Percentiles rank a stretch among this genome's conserved stretches.
Evolutionary conservation across 2,113 vertebrate genomes (phyloP).

Genomic region (Microcebus tavaratra): DNA sequence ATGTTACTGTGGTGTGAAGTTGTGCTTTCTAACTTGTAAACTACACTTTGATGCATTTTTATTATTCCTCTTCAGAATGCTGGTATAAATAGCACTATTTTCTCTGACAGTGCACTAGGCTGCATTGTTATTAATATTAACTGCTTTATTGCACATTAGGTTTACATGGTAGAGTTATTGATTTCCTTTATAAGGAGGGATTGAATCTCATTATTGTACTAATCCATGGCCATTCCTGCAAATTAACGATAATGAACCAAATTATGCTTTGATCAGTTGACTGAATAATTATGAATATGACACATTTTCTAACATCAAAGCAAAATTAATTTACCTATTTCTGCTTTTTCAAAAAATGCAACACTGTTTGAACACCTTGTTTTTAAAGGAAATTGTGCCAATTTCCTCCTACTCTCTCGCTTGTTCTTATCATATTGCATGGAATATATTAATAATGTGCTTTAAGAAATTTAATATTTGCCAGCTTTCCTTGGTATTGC

Average conservation of each 20-base stretch:
- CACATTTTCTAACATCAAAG: constrained; percentile 72
- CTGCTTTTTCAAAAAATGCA: not conserved
- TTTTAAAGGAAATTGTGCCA: constrained; percentile 7
- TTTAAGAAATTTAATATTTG: not conserved
- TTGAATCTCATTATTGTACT: constrained; percentile 56
- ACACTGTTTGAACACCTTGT: not conserved
- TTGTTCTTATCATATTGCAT: not conserved
- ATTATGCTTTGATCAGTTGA: constrained; percentile 55
- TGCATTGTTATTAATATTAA: not conserved
- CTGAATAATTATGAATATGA: constrained; percentile 68
- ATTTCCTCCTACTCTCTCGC: not conserved
- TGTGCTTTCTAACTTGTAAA: not conserved
- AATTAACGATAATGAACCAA: constrained; percentile 73
- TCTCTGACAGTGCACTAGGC: not conserved
- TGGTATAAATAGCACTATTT: not conserved
- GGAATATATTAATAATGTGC: not conserved
- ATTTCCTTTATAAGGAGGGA: constrained; percentile 51
- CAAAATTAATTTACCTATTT: constrained; percentile 66
- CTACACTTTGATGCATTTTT: not conserved
- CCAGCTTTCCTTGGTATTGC: not conserved
- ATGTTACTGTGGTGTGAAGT: not conserved
- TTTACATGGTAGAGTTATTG: not conserved
- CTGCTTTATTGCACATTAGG: constrained; percentile 1
- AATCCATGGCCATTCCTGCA: constrained; percentile 58
- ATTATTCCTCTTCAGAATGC: not conserved